These are phyloP conservation scores for Amblyopsis hoosieri DNA, from an alignment of 2,797 vertebrate species.

Conservation along the genomic window DNA sequence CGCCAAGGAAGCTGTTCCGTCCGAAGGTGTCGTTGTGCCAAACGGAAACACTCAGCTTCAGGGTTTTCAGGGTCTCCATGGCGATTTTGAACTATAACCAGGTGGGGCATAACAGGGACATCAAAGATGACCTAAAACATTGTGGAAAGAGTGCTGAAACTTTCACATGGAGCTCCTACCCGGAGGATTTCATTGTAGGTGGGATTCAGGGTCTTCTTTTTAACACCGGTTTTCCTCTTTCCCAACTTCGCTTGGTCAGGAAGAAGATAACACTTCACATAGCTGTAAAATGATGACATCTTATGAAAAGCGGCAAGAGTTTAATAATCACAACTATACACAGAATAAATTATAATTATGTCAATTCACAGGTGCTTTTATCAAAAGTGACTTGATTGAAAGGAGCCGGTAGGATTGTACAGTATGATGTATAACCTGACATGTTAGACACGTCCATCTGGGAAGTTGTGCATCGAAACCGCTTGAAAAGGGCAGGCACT, in stretches of 20 bases:
- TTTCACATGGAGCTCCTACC: conserved; percentile 69
- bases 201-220: conserved; percentile 91
- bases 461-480: too few species aligned
- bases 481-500: too few species aligned
- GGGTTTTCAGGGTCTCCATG: conserved; percentile 78
- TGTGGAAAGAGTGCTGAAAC: background rate
- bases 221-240: conserved; percentile 90
- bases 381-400: too few species aligned
- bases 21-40: conserved; percentile 94
- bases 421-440: too few species aligned
- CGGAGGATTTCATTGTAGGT: conserved; percentile 91
- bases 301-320: background rate
- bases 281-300: conserved; percentile 73
- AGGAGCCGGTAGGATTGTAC: too few species aligned
- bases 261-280: conserved; percentile 92
- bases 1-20: conserved; percentile 90
- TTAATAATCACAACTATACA: background rate
- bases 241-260: conserved; percentile 90
- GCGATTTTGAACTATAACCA: conserved; percentile 85
- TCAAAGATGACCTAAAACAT: background rate
- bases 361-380: too few species aligned
- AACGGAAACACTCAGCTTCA: conserved; percentile 87
- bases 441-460: too few species aligned
- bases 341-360: too few species aligned
- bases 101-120: background rate